Evolutionary conservation across 2,113 vertebrate species (phyloP).

Genomic region (Natator depressus): DNA sequence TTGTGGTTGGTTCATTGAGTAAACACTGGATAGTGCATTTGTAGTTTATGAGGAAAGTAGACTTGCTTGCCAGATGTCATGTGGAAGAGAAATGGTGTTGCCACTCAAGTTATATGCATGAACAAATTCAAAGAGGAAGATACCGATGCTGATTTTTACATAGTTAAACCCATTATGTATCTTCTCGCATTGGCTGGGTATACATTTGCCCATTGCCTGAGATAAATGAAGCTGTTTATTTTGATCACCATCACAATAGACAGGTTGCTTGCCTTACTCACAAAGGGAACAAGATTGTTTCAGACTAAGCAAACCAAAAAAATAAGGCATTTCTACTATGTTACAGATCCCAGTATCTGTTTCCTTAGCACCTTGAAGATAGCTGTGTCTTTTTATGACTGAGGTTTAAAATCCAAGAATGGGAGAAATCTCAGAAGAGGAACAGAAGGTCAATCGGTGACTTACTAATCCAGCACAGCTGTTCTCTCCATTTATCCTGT

Average conservation of each 20-base stretch:
- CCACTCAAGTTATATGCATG: background rate
- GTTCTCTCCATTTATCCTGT: constrained; percentile 26
- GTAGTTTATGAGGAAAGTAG: background rate
- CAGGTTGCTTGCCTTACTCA: constrained; percentile 38
- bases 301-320: background rate
- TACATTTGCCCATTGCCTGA: background rate
- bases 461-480: constrained; percentile 40
- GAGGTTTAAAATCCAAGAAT: constrained; percentile 11
- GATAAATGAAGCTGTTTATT: constrained; percentile 47
- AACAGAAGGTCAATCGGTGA: constrained; percentile 5
- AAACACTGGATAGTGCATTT: background rate
- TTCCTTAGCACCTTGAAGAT: constrained; percentile 42
- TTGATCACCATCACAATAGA: constrained; percentile 37
- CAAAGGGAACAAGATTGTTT: background rate
- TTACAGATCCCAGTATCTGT: background rate
- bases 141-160: constrained; percentile 27
- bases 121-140: constrained; percentile 43
- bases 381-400: background rate
- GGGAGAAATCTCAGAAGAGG: constrained; percentile 16
- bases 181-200: background rate
- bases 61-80: constrained; percentile 24
- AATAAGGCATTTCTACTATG: background rate
- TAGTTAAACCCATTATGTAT: constrained; percentile 47
- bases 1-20: constrained; percentile 7
- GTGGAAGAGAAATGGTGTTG: background rate